These are phyloP conservation scores for Galemys pyrenaicus DNA, from an alignment of 2,113 vertebrate species.

Conservation along the genomic window DNA sequence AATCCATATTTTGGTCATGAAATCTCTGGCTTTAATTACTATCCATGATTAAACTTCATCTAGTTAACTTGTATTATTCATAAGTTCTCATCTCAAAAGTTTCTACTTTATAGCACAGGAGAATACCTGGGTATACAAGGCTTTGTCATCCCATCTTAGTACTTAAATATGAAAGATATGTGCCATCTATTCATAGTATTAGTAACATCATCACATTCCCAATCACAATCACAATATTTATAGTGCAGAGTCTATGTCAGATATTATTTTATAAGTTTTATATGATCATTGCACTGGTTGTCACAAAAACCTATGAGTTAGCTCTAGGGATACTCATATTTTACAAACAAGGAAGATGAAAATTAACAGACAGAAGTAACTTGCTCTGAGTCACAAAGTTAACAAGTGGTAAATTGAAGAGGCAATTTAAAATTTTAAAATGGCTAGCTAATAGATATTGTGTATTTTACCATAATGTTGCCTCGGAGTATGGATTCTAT, in stretches of 20 bases:
- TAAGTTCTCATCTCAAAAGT: background rate
- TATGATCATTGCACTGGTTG: background rate
- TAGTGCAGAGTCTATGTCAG: background rate
- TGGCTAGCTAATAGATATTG: background rate
- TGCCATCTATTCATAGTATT: background rate
- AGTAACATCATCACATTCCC: background rate
- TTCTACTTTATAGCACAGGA: background rate
- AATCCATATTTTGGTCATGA: background rate
- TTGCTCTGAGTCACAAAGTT: background rate
- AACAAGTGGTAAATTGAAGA: background rate
- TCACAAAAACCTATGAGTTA: background rate
- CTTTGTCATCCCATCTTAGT: background rate
- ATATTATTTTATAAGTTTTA: background rate
- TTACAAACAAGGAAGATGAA: background rate
- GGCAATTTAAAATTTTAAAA: background rate
- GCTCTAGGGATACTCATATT: background rate
- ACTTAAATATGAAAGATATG: background rate
- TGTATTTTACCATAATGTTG: background rate
- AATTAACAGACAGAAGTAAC: background rate
- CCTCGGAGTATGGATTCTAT: background rate
- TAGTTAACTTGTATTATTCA: background rate
- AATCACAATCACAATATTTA: background rate
- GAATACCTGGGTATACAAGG: background rate
- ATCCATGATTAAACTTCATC: background rate
- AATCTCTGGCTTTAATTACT: background rate